phyloP scores from a whole-genome alignment of 2,113 vertebrate species.

The Asarcornis scutulata region DNA sequence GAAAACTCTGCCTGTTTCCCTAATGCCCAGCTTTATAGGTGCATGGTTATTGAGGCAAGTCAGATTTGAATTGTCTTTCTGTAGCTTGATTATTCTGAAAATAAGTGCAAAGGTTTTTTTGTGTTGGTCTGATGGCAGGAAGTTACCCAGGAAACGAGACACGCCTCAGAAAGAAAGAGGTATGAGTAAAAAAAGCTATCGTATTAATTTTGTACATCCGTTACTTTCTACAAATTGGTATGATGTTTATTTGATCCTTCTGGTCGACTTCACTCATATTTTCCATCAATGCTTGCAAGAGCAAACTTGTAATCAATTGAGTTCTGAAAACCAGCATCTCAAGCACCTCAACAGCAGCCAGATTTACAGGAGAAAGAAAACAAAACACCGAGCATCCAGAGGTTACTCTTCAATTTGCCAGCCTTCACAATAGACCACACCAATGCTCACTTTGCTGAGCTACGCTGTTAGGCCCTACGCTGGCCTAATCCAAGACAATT shows the following conservation, averaged over 20 bases:
- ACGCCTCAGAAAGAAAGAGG: constrained; percentile 25
- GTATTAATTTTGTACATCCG: not conserved
- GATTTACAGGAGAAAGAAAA: not conserved
- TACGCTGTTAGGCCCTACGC: not conserved
- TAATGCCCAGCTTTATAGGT: not conserved
- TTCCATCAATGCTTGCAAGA: not conserved
- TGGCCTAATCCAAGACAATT: not conserved
- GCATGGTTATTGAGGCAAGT: not conserved
- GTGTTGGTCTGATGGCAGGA: constrained; percentile 5
- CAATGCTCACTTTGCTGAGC: not conserved
- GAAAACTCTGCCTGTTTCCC: not conserved
- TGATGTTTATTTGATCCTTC: not conserved
- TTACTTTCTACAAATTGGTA: not conserved
- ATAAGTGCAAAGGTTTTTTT: not conserved
- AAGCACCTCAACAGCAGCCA: not conserved
- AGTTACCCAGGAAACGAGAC: constrained; percentile 45
- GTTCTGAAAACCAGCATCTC: not conserved
- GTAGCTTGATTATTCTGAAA: not conserved
- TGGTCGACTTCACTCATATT: not conserved
- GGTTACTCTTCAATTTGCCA: not conserved
- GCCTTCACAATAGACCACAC: not conserved
- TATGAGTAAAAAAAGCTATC: constrained; percentile 10
- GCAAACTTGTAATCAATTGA: not conserved
- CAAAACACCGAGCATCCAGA: not conserved
- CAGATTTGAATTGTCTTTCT: not conserved